Conservation (phyloP, 2,113 vertebrate species). For the Nothobranchius furzeri region DNA sequence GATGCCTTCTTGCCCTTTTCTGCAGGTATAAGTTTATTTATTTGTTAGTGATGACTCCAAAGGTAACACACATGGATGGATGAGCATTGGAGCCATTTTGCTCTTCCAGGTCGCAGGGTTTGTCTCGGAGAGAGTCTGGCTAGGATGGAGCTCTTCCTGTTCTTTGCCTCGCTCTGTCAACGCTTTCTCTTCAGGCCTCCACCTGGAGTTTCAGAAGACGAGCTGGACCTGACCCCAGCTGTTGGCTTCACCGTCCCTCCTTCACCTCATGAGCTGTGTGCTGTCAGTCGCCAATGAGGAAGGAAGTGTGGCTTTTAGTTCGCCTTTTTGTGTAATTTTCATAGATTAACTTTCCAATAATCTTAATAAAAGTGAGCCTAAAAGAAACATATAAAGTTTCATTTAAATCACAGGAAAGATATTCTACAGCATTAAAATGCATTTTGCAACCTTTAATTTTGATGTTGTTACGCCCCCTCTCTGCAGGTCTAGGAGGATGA, state of each 20-base stretch:
- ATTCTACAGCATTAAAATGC: too few species aligned
- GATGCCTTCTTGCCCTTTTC: conserved; percentile 87
- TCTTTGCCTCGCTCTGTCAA: conserved; percentile 79
- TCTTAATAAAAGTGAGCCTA: too few species aligned
- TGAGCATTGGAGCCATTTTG: not conserved
- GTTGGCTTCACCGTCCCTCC: conserved; percentile 54
- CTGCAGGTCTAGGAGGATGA: too few species aligned
- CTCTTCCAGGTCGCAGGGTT: conserved; percentile 68
- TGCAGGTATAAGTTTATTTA: conserved; percentile 64
- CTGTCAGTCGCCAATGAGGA: conserved; percentile 34
- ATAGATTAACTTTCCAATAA: too few species aligned
- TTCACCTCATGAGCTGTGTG: conserved; percentile 60
- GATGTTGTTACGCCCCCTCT: too few species aligned
- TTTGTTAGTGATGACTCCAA: too few species aligned
- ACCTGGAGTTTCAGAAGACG: conserved; percentile 69
- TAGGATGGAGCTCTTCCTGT: conserved; percentile 82
- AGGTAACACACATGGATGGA: too few species aligned
- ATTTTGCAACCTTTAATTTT: too few species aligned
- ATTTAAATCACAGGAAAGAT: too few species aligned
- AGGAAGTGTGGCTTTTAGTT: not conserved
- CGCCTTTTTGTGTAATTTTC: too few species aligned
- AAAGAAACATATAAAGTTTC: too few species aligned
- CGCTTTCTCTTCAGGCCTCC: conserved; percentile 75
- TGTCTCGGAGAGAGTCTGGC: conserved; percentile 81
- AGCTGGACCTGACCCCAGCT: conserved; percentile 74